Evolutionary conservation across 2,797 vertebrate species (phyloP).

Genomic region (Argya squamiceps): DNA sequence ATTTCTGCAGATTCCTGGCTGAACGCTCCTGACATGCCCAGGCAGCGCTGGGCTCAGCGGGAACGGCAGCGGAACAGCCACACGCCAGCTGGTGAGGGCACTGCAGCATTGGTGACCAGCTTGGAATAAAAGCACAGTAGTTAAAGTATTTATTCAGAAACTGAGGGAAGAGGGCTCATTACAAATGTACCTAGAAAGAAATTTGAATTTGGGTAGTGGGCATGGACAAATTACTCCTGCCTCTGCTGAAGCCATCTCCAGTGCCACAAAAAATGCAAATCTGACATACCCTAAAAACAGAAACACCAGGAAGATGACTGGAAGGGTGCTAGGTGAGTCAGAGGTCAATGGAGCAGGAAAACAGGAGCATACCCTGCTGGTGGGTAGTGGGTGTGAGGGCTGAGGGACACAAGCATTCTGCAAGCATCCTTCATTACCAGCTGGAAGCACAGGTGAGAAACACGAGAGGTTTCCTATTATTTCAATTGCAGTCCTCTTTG

Average conservation of each 20-base stretch:
- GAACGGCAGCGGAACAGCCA: neutral
- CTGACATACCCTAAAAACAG: neutral
- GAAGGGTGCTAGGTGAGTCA: neutral
- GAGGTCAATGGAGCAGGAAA: neutral
- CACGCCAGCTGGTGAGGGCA: neutral
- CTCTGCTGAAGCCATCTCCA: neutral
- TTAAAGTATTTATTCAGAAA: neutral
- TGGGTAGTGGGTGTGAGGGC: neutral
- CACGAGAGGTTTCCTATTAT: neutral
- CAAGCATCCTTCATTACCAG: neutral
- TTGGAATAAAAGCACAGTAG: neutral
- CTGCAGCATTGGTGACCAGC: neutral
- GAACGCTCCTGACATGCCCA: neutral
- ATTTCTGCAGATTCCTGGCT: neutral
- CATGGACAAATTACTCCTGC: neutral
- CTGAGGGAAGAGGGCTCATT: neutral
- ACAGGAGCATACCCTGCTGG: neutral
- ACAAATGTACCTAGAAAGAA: neutral
- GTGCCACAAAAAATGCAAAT: neutral
- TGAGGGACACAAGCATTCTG: neutral
- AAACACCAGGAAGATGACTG: neutral
- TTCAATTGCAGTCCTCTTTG: neutral
- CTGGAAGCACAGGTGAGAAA: conserved; percentile 26
- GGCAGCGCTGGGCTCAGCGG: fast-evolving
- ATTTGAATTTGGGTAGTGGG: neutral